Percentiles rank a stretch among this genome's conserved stretches.
These are phyloP conservation scores for Pseudomyrmex dendroicus DNA, from an alignment of 1,140 invertebrate species.

Conservation along the genomic window DNA sequence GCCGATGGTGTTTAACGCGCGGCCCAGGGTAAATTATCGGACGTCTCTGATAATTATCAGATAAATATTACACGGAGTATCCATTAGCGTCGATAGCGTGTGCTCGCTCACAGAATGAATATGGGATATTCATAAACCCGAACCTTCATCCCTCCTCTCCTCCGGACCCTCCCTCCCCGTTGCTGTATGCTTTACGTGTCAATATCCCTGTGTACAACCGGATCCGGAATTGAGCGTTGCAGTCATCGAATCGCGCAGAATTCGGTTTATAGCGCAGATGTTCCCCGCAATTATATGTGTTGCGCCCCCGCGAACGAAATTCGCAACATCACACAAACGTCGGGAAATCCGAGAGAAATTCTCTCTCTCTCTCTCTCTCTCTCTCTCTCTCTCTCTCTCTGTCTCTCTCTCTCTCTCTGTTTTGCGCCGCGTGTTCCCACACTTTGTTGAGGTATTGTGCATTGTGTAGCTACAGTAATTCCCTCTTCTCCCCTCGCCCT, in stretches of 20 bases:
- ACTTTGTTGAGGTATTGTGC: neutral
- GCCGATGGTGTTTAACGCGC: constrained; percentile 42
- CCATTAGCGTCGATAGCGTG: constrained; percentile 46
- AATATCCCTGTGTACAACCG: constrained; percentile 15
- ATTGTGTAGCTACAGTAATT: neutral
- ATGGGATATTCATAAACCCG: constrained; percentile 40
- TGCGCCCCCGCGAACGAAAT: too few species aligned
- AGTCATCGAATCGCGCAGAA: neutral
- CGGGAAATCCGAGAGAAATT: neutral
- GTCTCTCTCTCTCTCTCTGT: neutral
- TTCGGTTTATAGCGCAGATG: neutral
- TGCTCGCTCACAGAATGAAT: neutral
- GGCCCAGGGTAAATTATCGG: constrained; percentile 44
- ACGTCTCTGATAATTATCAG: constrained; percentile 59
- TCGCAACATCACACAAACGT: too few species aligned
- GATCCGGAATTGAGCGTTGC: neutral
- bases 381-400: neutral
- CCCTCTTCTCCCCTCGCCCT: neutral
- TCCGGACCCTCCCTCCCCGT: too few species aligned
- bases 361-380: neutral
- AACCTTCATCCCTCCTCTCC: too few species aligned
- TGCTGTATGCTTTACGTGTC: neutral
- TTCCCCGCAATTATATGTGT: neutral
- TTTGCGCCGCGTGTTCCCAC: too few species aligned
- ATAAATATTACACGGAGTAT: constrained; percentile 54